Base-by-base conservation (phyloP, 2,113 vertebrate genomes). In the Muscicapa adusta region DNA sequence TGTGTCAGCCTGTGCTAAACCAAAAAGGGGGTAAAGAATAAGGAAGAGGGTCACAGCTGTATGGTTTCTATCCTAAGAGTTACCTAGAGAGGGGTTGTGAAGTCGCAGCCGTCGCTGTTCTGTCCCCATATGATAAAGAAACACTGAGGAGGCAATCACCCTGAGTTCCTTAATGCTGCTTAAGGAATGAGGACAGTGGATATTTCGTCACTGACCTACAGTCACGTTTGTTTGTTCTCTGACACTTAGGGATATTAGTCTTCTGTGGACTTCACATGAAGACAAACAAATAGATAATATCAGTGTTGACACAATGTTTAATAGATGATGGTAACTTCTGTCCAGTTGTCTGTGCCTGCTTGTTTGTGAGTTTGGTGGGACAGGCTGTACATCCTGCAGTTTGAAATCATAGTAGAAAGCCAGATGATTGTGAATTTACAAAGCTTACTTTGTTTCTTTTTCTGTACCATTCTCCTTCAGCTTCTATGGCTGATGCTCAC, bases 11-110 rank as follows among this genome's bases (percentile, higher is more conserved):
- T 60, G 8, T 38, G 71, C 72, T 63, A 40, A 82, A 24, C 15
- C 16, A 33, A 45, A 40, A 29, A 8, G 3, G 14, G 31, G 26
- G 2, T 75, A 36, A 29, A 72, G 70, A 66, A 26, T 20, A 0
- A 0, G 22, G 60, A 78, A 43, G 20, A 53, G 18, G 7, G 18
- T 34, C 26, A 12, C 18, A 19, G 9, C 29, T 62, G 0, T 24
- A 1, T 42, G 19, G 31, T 65, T 91, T 89, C n/a, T 8, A 9
- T 25, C 18, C 10, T 7, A 15, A 18, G 65, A 62, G 36, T 47
- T 36, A 43, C n/a, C 11, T 61, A 13, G 45, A 10, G 43, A 70
- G 56, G 42, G 9, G 6, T 8, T 70, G 11, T 67, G 73, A 26
- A 66, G 51, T 63, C 72, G 2, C 51, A 62, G 25, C 24, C 0